Evolutionary conservation across 2,797 vertebrate genomes (phyloP).

Genomic region (Gymnocypris eckloni): DNA sequence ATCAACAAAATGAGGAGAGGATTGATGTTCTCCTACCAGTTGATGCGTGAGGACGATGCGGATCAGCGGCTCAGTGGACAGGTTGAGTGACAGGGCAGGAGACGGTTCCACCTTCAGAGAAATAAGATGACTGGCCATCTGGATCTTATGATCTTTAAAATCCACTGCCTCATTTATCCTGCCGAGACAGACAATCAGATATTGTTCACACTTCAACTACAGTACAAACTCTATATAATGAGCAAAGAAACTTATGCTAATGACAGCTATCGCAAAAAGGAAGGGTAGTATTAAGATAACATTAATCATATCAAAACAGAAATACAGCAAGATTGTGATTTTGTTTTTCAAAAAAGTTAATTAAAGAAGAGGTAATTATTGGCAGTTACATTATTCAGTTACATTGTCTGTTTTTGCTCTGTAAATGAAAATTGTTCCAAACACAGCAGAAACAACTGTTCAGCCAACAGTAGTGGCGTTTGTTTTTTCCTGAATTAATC

Average conservation of each 20-base stretch:
- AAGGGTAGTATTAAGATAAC: not conserved
- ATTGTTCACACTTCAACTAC: not conserved
- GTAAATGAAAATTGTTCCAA: not conserved
- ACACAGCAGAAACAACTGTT: not conserved
- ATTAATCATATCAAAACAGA: not conserved
- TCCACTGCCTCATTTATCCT: conserved; percentile 84
- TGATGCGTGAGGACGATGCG: conserved; percentile 87
- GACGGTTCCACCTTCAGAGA: conserved; percentile 92
- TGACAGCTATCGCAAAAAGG: not conserved
- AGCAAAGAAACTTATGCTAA: not conserved
- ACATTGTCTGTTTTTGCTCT: not conserved
- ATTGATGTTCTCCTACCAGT: conserved; percentile 80
- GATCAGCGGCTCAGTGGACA: conserved; percentile 88
- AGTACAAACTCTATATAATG: not conserved
- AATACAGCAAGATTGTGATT: not conserved
- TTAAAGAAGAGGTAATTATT: not conserved
- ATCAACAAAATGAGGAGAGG: not conserved
- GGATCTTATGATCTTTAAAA: conserved; percentile 82
- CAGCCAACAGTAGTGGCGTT: not conserved
- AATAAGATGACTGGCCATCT: conserved; percentile 87
- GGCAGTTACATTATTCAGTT: not conserved
- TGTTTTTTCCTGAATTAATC: not conserved
- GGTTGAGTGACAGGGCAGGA: conserved; percentile 83
- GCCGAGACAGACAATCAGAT: conserved; percentile 20
- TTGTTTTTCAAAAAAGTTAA: not conserved